Conservation (phyloP, 1,140 invertebrate species). For the Dufourea novaeangliae region DNA sequence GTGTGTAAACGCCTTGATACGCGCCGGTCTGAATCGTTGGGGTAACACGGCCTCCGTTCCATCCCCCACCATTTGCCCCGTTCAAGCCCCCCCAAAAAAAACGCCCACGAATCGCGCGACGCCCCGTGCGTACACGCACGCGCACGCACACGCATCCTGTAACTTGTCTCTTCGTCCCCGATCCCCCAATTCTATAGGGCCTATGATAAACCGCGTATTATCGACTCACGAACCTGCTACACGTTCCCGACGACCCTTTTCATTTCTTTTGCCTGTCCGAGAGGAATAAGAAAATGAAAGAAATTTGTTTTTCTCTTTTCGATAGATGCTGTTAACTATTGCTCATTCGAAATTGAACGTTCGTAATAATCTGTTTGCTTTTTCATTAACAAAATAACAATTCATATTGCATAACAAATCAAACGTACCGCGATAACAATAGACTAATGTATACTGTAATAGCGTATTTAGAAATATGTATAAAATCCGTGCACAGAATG, state of each 20-base stretch:
- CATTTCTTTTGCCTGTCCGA: background rate
- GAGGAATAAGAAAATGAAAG: slow-evolving; percentile 2
- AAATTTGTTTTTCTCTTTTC: background rate
- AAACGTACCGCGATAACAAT: background rate
- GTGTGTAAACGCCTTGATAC: slow-evolving; percentile 48
- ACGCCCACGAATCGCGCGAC: slow-evolving; percentile 41
- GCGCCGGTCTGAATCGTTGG: slow-evolving; percentile 25
- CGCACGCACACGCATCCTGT: slow-evolving; percentile 33
- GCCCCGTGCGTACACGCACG: slow-evolving; percentile 31
- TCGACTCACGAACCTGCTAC: slow-evolving; percentile 17
- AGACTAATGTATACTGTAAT: background rate
- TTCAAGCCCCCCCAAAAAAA: slow-evolving; percentile 42
- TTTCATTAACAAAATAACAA: background rate
- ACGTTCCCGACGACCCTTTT: background rate
- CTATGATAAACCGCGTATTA: slow-evolving; percentile 29
- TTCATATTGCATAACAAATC: background rate
- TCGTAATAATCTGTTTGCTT: background rate
- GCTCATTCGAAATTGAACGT: background rate
- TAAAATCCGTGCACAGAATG: background rate
- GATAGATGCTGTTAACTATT: background rate
- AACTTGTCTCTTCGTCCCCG: slow-evolving; percentile 1
- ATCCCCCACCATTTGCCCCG: slow-evolving; percentile 3
- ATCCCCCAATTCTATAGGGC: slow-evolving; percentile 5
- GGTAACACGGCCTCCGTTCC: slow-evolving; percentile 33
- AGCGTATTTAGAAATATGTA: background rate